These are phyloP conservation scores for Keiferia lycopersicella DNA, from an alignment of 2,888 invertebrate genomes.

Conservation along the genomic window DNA sequence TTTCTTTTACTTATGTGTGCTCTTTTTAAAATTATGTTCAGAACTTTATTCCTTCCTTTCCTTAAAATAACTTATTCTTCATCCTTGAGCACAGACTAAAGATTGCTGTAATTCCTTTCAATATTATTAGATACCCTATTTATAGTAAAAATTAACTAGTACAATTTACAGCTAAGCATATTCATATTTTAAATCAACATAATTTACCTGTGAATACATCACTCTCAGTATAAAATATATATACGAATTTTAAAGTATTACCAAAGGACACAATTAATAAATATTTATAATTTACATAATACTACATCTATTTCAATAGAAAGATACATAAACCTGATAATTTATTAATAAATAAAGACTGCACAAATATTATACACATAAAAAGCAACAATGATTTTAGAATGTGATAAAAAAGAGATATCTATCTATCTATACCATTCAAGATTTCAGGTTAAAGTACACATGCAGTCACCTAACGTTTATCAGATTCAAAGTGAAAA, in stretches of 20 bases:
- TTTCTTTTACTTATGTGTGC: too few relatives aligned
- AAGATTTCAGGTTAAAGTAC: conserved; percentile 2
- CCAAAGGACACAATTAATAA: conserved; percentile 3
- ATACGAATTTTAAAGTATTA: conserved; percentile 2
- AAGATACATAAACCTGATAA: conserved; percentile 11
- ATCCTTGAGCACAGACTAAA: background rate
- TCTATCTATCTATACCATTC: background rate
- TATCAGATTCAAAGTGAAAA: conserved; percentile 20
- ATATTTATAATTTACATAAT: conserved; percentile 18
- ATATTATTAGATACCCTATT: conserved; percentile 16
- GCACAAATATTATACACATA: conserved; percentile 13
- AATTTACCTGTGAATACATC: conserved; percentile 13
- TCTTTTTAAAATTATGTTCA: background rate
- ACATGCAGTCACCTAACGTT: conserved; percentile 13
- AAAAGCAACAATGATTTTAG: conserved; percentile 1
- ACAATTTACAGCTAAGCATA: conserved; percentile 25
- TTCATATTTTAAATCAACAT: conserved; percentile 17
- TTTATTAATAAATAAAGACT: conserved; percentile 3
- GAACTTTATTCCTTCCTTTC: background rate
- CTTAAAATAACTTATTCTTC: background rate
- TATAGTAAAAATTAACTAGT: conserved; percentile 17
- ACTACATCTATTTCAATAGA: conserved; percentile 6
- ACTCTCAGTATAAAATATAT: conserved; percentile 18
- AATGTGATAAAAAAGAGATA: background rate
- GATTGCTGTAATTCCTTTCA: conserved; percentile 15